Base-by-base conservation (phyloP, 2,113 vertebrate genomes). In the Chascanopsetta lugubris region DNA sequence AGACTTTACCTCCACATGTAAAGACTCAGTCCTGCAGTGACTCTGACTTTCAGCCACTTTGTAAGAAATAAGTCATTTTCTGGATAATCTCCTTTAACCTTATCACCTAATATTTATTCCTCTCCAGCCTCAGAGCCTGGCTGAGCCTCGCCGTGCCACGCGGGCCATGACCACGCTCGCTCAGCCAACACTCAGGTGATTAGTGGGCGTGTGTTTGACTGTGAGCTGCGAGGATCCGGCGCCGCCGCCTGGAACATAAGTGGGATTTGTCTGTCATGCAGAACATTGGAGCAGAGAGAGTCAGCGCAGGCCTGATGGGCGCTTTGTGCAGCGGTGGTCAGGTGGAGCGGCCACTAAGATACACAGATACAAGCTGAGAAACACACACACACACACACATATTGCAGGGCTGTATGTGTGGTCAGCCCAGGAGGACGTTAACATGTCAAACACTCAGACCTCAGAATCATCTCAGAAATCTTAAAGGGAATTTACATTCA, bases 161-260 rank as follows among this genome's bases (percentile, higher is more conserved):
- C 40, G 30, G 57, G 72, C 66, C 46, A 30, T 50, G 53, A 49
- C 77, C 24, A 11, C 1, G 74, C 58, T 56, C 75, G 0, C 63
- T 85, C 69, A 82, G 75, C 76, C 69, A 51, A 49, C 46, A n/a
- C 76, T 82, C 68, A 77, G 83, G 61, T 77, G 79, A 79, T 79
- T 80, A 77, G 25, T 59, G 83, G 68, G 50, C 15, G 27, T 51
- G 56, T 45, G 68, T 58, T 61, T 53, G 75, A 78, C 43, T 32
- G 47, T 60, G 49, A 47, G 72, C 63, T n/a, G 40, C 34, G 42
- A 57, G 59, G 62, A 60, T 66, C 40, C 72, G 9, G 32, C 25
- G 38, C 62, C 38, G 11, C 55, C 60, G 67, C 57, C 25, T 32
- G 18, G 57, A 26, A 53, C 60, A 72, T 63, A 79, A 72, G 76